phyloP scores from a whole-genome alignment of 2,888 invertebrate genomes.

The Callyntrura sp. region DNA sequence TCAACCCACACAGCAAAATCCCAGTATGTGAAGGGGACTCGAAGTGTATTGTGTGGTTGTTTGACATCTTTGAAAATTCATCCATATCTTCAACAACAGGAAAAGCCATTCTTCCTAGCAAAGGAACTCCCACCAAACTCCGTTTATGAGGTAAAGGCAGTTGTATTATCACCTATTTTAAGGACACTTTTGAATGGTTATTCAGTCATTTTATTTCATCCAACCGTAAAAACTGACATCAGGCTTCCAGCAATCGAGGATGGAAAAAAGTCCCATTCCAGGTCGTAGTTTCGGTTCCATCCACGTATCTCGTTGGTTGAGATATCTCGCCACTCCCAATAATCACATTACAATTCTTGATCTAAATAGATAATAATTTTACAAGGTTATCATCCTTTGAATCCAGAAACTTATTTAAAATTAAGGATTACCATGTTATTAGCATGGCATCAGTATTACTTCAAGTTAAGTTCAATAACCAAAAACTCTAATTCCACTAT shows the following conservation, averaged over 20 bases:
- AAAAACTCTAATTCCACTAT: too few species aligned
- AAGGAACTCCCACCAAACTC: too few species aligned
- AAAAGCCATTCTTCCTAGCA: constrained; percentile 65
- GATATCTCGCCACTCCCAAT: background rate
- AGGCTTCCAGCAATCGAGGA: background rate
- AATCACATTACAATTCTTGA: too few species aligned
- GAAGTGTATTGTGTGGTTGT: constrained; percentile 85
- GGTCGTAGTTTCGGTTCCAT: too few species aligned
- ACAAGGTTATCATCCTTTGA: background rate
- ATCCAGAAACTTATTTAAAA: background rate
- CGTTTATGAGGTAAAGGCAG: background rate
- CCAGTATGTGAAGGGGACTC: constrained; percentile 88
- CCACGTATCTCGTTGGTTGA: too few species aligned
- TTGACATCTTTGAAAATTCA: constrained; percentile 78
- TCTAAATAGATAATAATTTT: too few species aligned
- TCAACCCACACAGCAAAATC: constrained; percentile 88
- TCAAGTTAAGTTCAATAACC: too few species aligned
- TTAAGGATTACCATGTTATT: background rate
- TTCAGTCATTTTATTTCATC: background rate
- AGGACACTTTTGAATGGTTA: background rate
- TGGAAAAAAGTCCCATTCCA: background rate
- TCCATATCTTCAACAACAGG: constrained; percentile 80
- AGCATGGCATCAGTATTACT: background rate
- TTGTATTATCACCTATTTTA: background rate
- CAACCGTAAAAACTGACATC: background rate